Evolutionary conservation across 2,113 vertebrate genomes (phyloP).

Genomic region (Malaclemys terrapin): DNA sequence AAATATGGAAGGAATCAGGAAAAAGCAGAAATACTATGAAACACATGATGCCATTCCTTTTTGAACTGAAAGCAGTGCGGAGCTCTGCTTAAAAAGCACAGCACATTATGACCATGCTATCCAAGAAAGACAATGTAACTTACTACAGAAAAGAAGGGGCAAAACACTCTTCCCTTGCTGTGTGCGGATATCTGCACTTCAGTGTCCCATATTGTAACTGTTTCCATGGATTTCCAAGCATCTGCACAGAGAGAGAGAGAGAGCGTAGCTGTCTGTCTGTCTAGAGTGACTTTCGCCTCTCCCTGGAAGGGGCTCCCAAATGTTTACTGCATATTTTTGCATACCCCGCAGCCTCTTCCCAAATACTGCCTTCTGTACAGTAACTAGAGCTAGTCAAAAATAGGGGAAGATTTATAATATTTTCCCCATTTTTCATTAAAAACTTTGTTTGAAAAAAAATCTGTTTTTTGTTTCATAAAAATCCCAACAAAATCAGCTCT

Average conservation of each 20-base stretch:
- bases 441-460: neutral
- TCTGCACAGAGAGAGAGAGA: neutral
- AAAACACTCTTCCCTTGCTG: neutral
- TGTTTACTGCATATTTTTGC: neutral
- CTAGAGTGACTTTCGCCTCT: neutral
- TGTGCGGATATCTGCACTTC: constrained; percentile 1
- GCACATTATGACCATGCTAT: neutral
- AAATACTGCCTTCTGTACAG: neutral
- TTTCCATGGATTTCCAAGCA: neutral
- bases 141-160: neutral
- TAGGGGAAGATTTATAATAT: neutral
- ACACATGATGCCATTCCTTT: neutral
- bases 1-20: constrained; percentile 32
- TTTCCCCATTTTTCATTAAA: neutral
- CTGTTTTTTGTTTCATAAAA: neutral
- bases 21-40: neutral
- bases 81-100: neutral
- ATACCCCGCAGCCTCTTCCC: neutral
- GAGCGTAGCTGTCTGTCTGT: neutral
- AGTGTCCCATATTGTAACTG: neutral
- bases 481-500: neutral
- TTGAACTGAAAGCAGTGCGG: neutral
- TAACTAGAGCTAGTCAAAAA: neutral
- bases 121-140: neutral
- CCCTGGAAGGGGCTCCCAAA: neutral